Percentiles rank a stretch among this genome's conserved stretches.
phyloP scores from a whole-genome alignment of 2,797 vertebrate genomes.

The Poeciliopsis paucimaculata region DNA sequence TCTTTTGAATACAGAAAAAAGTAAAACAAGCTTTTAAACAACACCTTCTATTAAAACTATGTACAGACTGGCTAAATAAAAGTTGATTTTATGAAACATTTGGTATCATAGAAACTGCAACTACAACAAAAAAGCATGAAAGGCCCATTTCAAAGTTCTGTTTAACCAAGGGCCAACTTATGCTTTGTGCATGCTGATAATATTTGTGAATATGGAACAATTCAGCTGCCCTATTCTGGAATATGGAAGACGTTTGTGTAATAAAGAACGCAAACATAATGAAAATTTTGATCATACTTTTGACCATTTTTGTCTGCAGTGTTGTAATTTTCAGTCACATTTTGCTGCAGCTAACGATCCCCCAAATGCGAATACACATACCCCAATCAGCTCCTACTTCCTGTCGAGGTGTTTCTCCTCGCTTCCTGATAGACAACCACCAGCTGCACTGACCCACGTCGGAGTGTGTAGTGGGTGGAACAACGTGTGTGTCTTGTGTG shows the following conservation, averaged over 20 bases:
- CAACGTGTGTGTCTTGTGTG: neutral
- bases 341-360: neutral
- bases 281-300: neutral
- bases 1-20: no score
- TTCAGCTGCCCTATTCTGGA: neutral
- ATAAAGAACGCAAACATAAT: neutral
- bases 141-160: no score
- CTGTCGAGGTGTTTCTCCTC: slow-evolving; percentile 11
- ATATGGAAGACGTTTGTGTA: neutral
- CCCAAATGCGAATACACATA: neutral
- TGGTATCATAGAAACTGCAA: no score
- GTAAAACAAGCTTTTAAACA: no score
- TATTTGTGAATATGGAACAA: no score
- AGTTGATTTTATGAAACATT: no score
- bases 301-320: neutral
- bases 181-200: no score
- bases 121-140: no score
- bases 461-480: slow-evolving; percentile 31
- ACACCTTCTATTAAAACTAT: no score
- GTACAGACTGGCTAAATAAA: no score
- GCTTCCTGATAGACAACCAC: slow-evolving; percentile 28
- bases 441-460: slow-evolving; percentile 33
- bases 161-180: no score
- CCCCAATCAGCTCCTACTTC: neutral
- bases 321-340: neutral